These are phyloP conservation scores for Pangasianodon gigas DNA, from an alignment of 2,113 vertebrate genomes.

Conservation along the genomic window DNA sequence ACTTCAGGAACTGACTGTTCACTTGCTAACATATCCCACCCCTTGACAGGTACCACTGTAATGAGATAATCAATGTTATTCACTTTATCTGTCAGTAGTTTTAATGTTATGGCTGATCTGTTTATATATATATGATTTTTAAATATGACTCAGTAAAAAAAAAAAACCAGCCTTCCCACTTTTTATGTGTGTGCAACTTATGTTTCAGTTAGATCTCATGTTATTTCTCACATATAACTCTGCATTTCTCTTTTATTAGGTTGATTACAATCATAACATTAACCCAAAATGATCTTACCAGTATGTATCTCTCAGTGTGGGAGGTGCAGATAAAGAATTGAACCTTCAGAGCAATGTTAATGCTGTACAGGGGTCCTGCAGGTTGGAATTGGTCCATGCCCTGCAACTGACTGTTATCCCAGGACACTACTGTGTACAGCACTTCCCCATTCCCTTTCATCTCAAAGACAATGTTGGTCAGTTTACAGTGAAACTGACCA, in stretches of 20 bases:
- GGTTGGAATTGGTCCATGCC: conserved; percentile 1
- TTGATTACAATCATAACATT: background rate
- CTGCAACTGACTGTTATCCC: background rate
- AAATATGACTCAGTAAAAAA: too few species aligned
- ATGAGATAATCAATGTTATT: too few species aligned
- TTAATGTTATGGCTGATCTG: too few species aligned
- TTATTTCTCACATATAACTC: background rate
- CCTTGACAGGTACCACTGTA: too few species aligned
- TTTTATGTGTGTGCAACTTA: too few species aligned
- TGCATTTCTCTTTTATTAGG: background rate
- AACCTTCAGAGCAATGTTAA: conserved; percentile 38
- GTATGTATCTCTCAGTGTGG: conserved; percentile 57
- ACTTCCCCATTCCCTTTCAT: conserved; percentile 17
- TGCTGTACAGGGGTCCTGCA: conserved; percentile 40
- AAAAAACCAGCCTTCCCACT: too few species aligned
- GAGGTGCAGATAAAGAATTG: conserved; percentile 51
- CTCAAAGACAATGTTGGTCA: conserved; percentile 3
- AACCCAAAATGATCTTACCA: conserved; percentile 30
- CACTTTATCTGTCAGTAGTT: too few species aligned
- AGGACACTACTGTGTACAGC: conserved; percentile 2
- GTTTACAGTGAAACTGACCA: conserved; percentile 6
- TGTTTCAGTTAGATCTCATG: background rate
- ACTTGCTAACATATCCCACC: too few species aligned
- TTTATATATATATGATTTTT: too few species aligned
- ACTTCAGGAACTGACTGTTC: too few species aligned